These are phyloP conservation scores for Ophiothrix spiculata DNA, from an alignment of 35 echinoderm and acorn worm species.

Conservation along the genomic window DNA sequence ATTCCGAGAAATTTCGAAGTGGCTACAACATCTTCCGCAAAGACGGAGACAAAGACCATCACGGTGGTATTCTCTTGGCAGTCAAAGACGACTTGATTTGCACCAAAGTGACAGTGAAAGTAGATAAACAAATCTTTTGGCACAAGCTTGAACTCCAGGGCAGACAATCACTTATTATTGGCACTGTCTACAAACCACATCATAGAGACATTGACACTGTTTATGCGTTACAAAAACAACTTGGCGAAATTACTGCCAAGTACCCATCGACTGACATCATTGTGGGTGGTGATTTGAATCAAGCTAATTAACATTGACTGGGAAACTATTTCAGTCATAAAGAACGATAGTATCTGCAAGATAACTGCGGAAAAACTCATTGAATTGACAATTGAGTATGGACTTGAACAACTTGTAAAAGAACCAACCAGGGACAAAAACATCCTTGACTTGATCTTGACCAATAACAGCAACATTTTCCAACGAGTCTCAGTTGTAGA, in stretches of 20 bases:
- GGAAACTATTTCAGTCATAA: background rate
- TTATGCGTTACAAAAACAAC: background rate
- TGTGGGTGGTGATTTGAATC: background rate
- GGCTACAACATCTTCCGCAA: no score
- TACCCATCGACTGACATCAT: background rate
- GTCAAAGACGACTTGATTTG: background rate
- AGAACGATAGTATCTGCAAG: background rate
- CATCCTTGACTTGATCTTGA: background rate
- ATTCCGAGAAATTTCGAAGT: no score
- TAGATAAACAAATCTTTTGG: background rate
- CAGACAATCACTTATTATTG: background rate
- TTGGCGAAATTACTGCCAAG: background rate
- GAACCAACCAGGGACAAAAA: background rate
- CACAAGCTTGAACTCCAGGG: background rate
- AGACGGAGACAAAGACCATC: no score
- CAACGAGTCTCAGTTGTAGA: background rate
- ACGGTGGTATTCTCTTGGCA: background rate
- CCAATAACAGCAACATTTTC: background rate
- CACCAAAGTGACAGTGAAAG: background rate
- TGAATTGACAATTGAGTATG: background rate
- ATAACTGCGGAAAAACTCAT: background rate
- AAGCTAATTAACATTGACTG: background rate
- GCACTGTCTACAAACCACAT: background rate
- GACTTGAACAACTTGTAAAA: background rate
- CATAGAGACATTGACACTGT: background rate